Conservation (phyloP, 1,140 invertebrate species). For the Solenopsis fugax region DNA sequence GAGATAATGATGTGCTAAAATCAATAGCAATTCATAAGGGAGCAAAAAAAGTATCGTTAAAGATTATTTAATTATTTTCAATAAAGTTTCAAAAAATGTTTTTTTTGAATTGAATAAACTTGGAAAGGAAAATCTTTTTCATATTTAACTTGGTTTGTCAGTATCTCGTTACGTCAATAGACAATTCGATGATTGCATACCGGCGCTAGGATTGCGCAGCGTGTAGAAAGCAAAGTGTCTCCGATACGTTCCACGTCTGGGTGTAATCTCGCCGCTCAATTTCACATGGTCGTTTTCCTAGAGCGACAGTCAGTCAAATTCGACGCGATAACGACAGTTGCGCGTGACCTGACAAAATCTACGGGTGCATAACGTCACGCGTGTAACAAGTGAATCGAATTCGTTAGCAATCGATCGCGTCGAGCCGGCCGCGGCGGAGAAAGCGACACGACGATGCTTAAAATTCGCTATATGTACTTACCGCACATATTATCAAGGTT, state of each 20-base stretch:
- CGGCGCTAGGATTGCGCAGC: neutral
- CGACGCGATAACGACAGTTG: neutral
- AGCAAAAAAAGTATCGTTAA: neutral
- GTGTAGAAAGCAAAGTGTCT: neutral
- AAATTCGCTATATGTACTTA: constrained; percentile 48
- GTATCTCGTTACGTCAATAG: neutral
- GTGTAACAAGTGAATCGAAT: neutral
- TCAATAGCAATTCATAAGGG: neutral
- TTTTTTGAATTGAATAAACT: neutral
- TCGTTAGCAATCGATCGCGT: neutral
- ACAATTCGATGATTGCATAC: constrained; percentile 1
- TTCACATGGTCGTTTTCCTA: neutral
- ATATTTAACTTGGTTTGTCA: neutral
- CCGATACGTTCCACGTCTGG: neutral
- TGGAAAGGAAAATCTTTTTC: neutral
- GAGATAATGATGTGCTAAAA: neutral
- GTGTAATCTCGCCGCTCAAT: neutral
- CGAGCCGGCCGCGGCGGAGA: neutral
- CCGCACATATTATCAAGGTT: constrained; percentile 69
- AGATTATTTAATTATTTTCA: neutral
- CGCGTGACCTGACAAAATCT: neutral
- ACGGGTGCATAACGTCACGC: neutral
- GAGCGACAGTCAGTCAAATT: neutral
- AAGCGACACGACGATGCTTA: neutral
- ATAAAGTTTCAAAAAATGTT: neutral